These are phyloP conservation scores for Anguilla pacifica DNA, from an alignment of 2,797 vertebrate species.

Conservation along the genomic window DNA sequence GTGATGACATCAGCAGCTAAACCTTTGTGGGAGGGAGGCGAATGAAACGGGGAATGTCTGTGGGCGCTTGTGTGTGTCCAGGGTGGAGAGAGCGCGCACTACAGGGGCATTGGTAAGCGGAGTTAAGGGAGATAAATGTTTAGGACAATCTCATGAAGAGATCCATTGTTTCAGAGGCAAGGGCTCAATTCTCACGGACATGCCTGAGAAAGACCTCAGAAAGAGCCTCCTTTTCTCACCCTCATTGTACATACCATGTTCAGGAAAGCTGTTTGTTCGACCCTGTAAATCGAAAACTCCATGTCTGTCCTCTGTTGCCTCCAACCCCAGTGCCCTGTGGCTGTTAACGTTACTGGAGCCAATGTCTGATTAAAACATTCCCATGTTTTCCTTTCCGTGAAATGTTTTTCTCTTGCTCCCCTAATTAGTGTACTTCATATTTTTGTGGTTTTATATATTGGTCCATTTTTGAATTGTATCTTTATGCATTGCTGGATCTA, in stretches of 20 bases:
- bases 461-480: conserved; percentile 25
- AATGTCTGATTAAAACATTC: neutral
- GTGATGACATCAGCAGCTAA: neutral
- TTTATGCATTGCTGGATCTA: conserved; percentile 45
- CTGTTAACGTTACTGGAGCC: neutral
- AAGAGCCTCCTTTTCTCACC: neutral
- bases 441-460: conserved; percentile 49
- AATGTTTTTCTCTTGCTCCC: conserved; percentile 38
- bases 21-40: neutral
- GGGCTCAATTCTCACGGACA: neutral
- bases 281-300: neutral
- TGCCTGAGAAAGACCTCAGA: neutral
- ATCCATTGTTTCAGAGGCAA: neutral
- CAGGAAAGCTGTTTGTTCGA: neutral
- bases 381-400: conserved; percentile 26
- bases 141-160: neutral
- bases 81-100: neutral
- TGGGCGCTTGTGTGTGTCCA: neutral
- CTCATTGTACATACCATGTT: neutral
- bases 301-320: neutral
- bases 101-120: neutral
- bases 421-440: conserved; percentile 43
- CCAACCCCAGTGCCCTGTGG: too few species aligned
- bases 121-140: neutral
- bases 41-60: neutral